A percentile compares a stretch with the other conserved stretches of the same genome.
Evolutionary conservation across 2,113 vertebrate genomes (phyloP).

Genomic region (Oreotrochilus melanogaster): DNA sequence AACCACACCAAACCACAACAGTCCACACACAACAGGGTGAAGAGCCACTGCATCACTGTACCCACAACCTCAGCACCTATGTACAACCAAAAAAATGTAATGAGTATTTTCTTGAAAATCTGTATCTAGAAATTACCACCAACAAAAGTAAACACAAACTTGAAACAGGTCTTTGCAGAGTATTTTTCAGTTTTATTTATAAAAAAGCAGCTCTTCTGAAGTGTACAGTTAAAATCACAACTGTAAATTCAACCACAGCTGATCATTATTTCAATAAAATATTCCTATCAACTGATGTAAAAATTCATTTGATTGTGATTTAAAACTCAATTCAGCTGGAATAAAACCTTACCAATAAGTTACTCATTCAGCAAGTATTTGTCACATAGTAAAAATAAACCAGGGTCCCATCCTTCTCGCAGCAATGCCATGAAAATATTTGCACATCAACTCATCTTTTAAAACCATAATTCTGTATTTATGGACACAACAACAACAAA

Average conservation of each 20-base stretch:
- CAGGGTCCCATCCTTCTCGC: slow-evolving; percentile 23
- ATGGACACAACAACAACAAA: background rate
- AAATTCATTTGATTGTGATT: slow-evolving; percentile 5
- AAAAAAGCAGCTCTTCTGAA: slow-evolving; percentile 63
- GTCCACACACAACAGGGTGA: background rate
- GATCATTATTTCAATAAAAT: slow-evolving; percentile 31
- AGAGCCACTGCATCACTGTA: background rate
- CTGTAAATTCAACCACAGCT: slow-evolving; percentile 36
- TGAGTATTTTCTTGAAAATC: background rate
- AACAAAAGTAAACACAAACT: background rate
- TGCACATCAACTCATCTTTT: background rate
- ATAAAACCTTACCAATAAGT: background rate
- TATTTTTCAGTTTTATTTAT: slow-evolving; percentile 62
- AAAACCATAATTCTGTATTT: background rate
- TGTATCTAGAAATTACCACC: background rate
- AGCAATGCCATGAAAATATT: slow-evolving; percentile 24
- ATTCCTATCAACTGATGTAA: slow-evolving; percentile 8
- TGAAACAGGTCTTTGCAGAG: background rate
- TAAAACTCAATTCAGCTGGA: background rate
- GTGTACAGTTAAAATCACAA: slow-evolving; percentile 56
- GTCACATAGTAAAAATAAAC: slow-evolving; percentile 16
- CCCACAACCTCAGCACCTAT: background rate
- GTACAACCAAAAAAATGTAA: background rate
- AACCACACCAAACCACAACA: background rate
- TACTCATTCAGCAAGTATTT: background rate